phyloP scores from a whole-genome alignment of 2,797 vertebrate genomes.

The Megaceryle alcyon region DNA sequence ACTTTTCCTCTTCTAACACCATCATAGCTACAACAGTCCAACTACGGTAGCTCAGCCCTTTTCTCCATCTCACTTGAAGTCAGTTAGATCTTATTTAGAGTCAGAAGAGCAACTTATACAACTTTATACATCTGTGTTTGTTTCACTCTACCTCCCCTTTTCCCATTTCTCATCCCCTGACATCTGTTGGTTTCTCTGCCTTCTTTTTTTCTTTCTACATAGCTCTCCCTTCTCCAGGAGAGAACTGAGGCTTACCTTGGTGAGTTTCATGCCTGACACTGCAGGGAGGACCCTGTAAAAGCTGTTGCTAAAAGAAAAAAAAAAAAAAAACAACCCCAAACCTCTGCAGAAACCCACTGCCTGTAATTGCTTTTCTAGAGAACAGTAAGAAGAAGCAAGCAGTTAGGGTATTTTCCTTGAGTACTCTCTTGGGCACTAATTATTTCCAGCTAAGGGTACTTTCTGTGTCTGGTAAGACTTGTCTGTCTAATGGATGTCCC shows the following conservation, averaged over 20 bases:
- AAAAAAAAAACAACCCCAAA: too few relatives aligned
- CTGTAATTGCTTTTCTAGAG: background rate
- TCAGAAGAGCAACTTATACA: background rate
- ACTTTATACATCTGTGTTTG: rapidly evolving
- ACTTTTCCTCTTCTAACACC: background rate
- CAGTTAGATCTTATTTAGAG: background rate
- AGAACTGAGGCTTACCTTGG: rapidly evolving
- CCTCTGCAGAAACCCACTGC: background rate
- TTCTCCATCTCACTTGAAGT: background rate
- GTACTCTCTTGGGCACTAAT: constrained; percentile 3
- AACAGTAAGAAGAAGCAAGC: background rate
- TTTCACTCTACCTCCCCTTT: background rate
- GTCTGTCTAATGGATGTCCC: background rate
- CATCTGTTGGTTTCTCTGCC: background rate
- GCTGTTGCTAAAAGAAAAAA: background rate
- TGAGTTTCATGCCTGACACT: background rate
- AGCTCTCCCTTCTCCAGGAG: background rate
- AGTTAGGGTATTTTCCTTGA: background rate
- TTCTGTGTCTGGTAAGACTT: background rate
- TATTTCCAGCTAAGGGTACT: constrained; percentile 21
- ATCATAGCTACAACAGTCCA: background rate
- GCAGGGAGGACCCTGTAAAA: background rate
- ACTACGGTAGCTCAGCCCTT: background rate
- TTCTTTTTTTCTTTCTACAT: background rate
- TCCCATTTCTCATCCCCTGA: background rate